These are phyloP conservation scores for Frankliniella fusca DNA, from an alignment of 2,888 invertebrate species.

Conservation along the genomic window DNA sequence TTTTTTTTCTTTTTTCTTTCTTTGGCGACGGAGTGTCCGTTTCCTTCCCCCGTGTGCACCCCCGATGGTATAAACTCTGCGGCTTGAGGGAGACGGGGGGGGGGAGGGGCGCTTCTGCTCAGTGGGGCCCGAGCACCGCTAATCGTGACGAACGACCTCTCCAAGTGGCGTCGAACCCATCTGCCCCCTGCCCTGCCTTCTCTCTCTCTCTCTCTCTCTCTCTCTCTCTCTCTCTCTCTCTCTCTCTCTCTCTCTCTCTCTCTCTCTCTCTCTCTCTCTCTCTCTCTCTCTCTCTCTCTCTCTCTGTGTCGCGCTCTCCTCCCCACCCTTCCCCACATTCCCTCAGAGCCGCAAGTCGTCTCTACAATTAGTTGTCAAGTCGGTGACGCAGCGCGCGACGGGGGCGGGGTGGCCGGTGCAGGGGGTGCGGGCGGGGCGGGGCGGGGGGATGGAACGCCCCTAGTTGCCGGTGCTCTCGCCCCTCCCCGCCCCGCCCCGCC, in stretches of 20 bases:
- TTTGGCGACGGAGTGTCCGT: background rate
- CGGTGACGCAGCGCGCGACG: background rate
- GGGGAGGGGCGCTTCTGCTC: too few species aligned
- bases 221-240: background rate
- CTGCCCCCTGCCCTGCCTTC: background rate
- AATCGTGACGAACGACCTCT: constrained; percentile 24
- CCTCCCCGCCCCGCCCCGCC: too few species aligned
- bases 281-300: constrained; percentile 1
- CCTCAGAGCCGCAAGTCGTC: too few species aligned
- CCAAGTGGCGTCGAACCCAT: constrained; percentile 5
- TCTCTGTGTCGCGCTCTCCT: background rate
- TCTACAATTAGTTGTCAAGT: background rate
- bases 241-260: background rate
- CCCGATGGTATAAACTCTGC: background rate
- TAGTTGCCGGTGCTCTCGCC: too few species aligned
- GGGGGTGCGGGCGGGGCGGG: background rate
- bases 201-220: background rate
- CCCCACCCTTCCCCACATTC: too few species aligned
- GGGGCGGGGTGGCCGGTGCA: background rate
- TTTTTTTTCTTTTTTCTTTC: background rate
- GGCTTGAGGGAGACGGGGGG: background rate
- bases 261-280: background rate
- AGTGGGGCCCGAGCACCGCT: background rate
- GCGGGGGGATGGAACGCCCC: background rate
- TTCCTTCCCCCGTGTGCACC: background rate